phyloP scores from a whole-genome alignment of 2,113 vertebrate genomes.

The Ammodytes dubius region DNA sequence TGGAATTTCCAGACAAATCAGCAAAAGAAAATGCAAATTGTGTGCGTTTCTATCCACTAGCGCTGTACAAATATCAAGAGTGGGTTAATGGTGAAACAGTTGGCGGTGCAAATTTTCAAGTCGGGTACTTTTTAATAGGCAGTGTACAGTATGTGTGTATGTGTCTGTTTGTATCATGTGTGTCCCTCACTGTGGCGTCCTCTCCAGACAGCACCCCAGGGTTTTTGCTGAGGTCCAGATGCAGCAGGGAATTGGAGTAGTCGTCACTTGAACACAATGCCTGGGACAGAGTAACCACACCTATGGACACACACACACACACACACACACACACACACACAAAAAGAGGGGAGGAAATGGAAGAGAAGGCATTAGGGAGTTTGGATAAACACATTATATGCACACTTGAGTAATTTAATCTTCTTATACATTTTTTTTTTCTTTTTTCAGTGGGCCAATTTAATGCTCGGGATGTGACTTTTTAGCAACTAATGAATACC shows the following conservation, averaged over 20 bases:
- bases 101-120: not conserved
- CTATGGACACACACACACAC: constrained; percentile 62
- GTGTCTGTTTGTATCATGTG: not conserved
- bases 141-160: not conserved
- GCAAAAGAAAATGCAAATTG: not conserved
- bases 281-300: constrained; percentile 91
- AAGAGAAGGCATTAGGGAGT: not conserved
- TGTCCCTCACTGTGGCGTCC: constrained; percentile 88
- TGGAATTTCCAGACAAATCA: not conserved
- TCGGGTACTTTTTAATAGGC: not conserved
- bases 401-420: constrained; percentile 27
- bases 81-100: not conserved
- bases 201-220: constrained; percentile 90
- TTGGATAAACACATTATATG: constrained; percentile 9
- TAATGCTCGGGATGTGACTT: constrained; percentile 19
- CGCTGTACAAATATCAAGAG: not conserved
- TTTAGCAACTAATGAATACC: constrained; percentile 30
- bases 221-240: constrained; percentile 93
- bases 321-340: too few relatives aligned
- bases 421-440: not conserved
- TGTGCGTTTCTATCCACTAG: not conserved
- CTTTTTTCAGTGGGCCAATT: not conserved
- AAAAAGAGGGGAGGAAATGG: not conserved
- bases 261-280: constrained; percentile 90
- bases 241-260: constrained; percentile 91